These are phyloP conservation scores for Sebastes taczanowskii DNA, from an alignment of 2,797 vertebrate species.

Conservation along the genomic window DNA sequence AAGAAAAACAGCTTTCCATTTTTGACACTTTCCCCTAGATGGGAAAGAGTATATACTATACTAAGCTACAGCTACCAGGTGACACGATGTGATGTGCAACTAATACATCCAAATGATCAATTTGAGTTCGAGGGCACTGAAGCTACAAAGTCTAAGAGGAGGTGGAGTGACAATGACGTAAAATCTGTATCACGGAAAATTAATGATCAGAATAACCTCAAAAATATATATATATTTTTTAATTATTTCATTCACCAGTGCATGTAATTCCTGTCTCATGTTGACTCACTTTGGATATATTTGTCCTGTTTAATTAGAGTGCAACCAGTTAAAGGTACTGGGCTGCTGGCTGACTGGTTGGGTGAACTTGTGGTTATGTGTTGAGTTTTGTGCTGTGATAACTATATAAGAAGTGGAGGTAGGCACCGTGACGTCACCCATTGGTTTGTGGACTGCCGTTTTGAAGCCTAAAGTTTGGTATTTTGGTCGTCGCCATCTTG, in stretches of 20 bases:
- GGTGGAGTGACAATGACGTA: no score
- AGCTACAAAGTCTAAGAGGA: not conserved
- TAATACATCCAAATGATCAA: not conserved
- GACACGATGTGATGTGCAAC: not conserved
- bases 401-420: no score
- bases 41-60: no score
- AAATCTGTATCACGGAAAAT: not conserved
- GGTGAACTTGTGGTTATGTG: not conserved
- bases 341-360: not conserved
- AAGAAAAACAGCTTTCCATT: slow-evolving; percentile 28
- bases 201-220: not conserved
- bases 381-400: not conserved
- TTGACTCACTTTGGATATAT: not conserved
- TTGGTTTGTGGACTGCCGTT: no score
- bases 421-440: no score
- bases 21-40: slow-evolving; percentile 21
- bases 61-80: not conserved
- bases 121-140: not conserved
- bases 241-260: not conserved
- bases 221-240: not conserved
- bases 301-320: not conserved
- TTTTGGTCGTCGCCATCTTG: no score
- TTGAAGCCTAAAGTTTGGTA: no score
- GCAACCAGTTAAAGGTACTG: not conserved
- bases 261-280: not conserved